These are phyloP conservation scores for Ceratina japonica DNA, from an alignment of 1,140 invertebrate genomes.

Conservation along the genomic window DNA sequence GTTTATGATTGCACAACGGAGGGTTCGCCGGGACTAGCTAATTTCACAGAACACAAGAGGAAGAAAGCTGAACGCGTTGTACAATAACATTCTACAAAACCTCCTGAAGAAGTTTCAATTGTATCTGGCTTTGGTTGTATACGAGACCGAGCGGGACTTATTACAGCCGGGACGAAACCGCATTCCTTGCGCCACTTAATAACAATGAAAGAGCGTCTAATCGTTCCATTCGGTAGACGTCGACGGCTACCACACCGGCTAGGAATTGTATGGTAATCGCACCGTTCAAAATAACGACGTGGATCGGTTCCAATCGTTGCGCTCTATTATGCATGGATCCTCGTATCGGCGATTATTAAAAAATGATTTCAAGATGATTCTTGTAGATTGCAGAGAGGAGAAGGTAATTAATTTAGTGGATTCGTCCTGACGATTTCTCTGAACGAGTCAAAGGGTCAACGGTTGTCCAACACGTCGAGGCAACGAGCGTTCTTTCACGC, in stretches of 20 bases:
- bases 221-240: conserved; percentile 27
- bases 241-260: not conserved
- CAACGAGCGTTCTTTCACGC: conserved; percentile 32
- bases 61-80: too few species aligned
- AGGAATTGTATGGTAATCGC: conserved; percentile 28
- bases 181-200: conserved; percentile 25
- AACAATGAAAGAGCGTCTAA: conserved; percentile 26
- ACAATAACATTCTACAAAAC: too few species aligned
- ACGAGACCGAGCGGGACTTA: not conserved
- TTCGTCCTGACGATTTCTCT: not conserved
- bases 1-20: too few species aligned
- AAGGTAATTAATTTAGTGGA: too few species aligned
- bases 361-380: too few species aligned
- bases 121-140: not conserved
- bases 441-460: conserved; percentile 6
- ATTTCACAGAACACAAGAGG: too few species aligned
- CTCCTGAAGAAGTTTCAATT: too few species aligned
- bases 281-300: not conserved
- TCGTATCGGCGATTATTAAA: too few species aligned
- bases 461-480: not conserved
- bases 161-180: not conserved
- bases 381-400: too few species aligned
- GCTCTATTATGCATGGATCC: not conserved
- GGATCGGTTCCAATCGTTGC: not conserved
- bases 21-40: too few species aligned